Conservation (phyloP, 1,140 invertebrate species). For the Bombus impatiens region DNA sequence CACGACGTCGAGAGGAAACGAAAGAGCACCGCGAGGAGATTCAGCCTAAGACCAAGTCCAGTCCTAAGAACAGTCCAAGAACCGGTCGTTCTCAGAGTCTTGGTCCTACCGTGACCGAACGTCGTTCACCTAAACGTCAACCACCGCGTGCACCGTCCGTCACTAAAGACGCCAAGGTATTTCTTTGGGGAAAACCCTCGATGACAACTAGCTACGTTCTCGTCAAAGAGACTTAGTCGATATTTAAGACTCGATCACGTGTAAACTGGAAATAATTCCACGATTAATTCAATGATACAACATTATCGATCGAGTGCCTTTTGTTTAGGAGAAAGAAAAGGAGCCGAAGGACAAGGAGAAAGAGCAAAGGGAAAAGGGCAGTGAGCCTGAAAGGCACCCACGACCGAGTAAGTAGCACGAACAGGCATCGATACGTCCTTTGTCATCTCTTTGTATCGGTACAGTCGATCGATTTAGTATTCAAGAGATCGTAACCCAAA, state of each 20-base stretch:
- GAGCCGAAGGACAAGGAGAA: conserved; percentile 78
- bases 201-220: background rate
- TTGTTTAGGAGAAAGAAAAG: conserved; percentile 75
- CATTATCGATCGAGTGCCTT: conserved; percentile 15
- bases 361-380: conserved; percentile 74
- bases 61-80: conserved; percentile 85
- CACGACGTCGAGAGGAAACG: conserved; percentile 85
- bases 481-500: conserved; percentile 41
- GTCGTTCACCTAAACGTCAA: conserved; percentile 89
- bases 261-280: background rate
- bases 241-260: background rate
- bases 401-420: conserved; percentile 80
- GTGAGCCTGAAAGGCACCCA: conserved; percentile 79
- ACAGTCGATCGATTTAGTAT: conserved; percentile 46
- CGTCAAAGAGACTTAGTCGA: background rate
- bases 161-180: conserved; percentile 82
- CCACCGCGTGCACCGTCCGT: conserved; percentile 83
- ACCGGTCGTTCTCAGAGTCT: conserved; percentile 88
- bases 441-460: conserved; percentile 33
- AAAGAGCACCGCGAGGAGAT: conserved; percentile 77
- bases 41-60: conserved; percentile 83
- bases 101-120: conserved; percentile 85
- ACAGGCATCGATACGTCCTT: conserved; percentile 35
- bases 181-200: background rate
- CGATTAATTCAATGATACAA: background rate